phyloP scores from a whole-genome alignment of 2,888 invertebrate species.

The Prosopocoilus inquinatus region DNA sequence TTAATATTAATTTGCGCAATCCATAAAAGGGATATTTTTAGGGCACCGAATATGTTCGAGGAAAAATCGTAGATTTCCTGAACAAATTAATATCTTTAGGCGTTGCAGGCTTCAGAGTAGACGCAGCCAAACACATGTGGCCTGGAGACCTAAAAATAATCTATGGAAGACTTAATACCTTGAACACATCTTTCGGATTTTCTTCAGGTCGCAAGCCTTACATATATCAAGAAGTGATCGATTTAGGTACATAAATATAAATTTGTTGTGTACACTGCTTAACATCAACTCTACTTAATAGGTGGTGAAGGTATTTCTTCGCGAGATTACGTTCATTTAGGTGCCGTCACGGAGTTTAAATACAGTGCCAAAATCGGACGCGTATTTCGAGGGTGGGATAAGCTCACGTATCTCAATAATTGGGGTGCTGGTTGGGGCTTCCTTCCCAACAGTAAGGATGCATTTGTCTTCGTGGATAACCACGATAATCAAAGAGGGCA shows the following conservation, averaged over 20 bases:
- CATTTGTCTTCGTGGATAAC: slow-evolving; percentile 56
- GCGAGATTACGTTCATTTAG: slow-evolving; percentile 49
- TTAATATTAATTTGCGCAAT: neutral
- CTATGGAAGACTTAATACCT: slow-evolving; percentile 58
- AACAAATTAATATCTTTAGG: slow-evolving; percentile 68
- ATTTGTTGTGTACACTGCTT: neutral
- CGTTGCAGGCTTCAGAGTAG: slow-evolving; percentile 80
- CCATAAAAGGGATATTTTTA: slow-evolving; percentile 16
- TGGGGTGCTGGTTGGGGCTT: slow-evolving; percentile 70
- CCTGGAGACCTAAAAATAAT: slow-evolving; percentile 71
- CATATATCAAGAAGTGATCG: slow-evolving; percentile 76
- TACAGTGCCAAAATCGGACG: slow-evolving; percentile 58
- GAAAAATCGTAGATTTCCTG: slow-evolving; percentile 63
- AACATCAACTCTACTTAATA: slow-evolving; percentile 15
- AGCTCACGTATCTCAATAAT: slow-evolving; percentile 62
- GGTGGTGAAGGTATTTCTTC: slow-evolving; percentile 48
- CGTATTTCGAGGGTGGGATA: slow-evolving; percentile 60
- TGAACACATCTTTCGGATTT: slow-evolving; percentile 67
- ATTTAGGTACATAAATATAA: slow-evolving; percentile 47
- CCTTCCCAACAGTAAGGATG: slow-evolving; percentile 48
- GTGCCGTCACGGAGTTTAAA: slow-evolving; percentile 75
- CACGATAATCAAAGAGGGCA: slow-evolving; percentile 67
- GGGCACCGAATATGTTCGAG: slow-evolving; percentile 58
- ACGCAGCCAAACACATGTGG: slow-evolving; percentile 79
- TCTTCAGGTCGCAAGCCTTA: slow-evolving; percentile 62